Base-by-base conservation (phyloP, 1,140 invertebrate genomes). In the Homarus americanus region DNA sequence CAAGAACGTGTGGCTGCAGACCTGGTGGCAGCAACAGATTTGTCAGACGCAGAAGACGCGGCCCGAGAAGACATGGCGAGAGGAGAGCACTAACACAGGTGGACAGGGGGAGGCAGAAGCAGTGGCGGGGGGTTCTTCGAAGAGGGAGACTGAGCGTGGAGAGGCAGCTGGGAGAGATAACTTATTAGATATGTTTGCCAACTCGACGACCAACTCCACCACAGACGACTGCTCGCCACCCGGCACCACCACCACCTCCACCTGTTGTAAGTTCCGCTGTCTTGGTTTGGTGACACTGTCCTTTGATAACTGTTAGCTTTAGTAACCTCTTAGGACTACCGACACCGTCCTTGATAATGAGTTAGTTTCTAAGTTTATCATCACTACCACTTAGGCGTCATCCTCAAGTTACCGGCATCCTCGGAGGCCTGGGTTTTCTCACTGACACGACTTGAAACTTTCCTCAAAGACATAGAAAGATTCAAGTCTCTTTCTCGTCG, bases 201-300 rank as follows among this genome's bases (percentile, higher is more conserved):
- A 80, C 44, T 17, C 9, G 28, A 28, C 44, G 53, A 34, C 41
- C 5, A 28, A 10, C 15, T 28, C 41, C 10, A 28, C 34, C n/a
- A 40, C 28, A 53, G 44, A 80, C 7, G 78, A 80, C 10, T 80
- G 78, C 36, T 44, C 78, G 12, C 44, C 24, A 4, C 41, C 41
- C 0, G 78, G 78, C 2, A 32, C 78, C n/a, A 80, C 44, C 41
- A 32, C 44, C 78, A 28, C 78, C 17, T 80, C 76, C 1, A 20
- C 41, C 41, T 80, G 78, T n/a, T 80, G 78, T 80, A 28, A 80
- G 78, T 80, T 20, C 24, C 24, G 58, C 20, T 63, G n/a, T n/a
- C n/a, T n/a, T n/a, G n/a, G n/a, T n/a, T n/a, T n/a, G n/a, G n/a
- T n/a, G n/a, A n/a, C n/a, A n/a, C n/a, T 15, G 12, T 49, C 44